These are phyloP conservation scores for Pluvialis apricaria DNA, from an alignment of 2,113 vertebrate genomes.

Conservation along the genomic window DNA sequence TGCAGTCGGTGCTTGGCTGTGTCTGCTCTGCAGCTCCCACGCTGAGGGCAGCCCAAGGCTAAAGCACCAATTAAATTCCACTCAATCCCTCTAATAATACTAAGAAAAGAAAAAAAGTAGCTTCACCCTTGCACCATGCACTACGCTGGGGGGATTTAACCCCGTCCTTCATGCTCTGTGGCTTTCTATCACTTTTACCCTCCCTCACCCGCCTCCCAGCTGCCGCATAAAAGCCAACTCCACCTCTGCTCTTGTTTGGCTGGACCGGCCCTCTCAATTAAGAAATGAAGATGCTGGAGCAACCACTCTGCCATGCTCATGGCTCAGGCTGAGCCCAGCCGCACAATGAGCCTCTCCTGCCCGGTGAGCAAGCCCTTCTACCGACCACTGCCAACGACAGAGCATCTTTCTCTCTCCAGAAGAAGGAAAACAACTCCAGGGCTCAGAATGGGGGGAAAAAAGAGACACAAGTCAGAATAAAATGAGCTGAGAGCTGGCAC, in stretches of 20 bases:
- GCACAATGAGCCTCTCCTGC: neutral
- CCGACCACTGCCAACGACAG: accelerated
- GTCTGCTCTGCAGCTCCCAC: neutral
- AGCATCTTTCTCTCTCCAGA: neutral
- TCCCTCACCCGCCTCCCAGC: neutral
- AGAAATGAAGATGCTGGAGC: neutral
- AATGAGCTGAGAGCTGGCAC: neutral
- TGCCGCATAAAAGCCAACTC: neutral
- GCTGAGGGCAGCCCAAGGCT: neutral
- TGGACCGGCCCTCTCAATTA: neutral
- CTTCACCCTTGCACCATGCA: neutral
- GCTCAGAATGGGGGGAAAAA: neutral
- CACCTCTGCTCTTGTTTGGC: neutral
- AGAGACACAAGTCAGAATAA: neutral
- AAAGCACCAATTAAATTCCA: constrained; percentile 38
- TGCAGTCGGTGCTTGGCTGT: neutral
- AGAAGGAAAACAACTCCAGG: neutral
- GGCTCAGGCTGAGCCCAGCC: neutral
- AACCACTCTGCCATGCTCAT: neutral
- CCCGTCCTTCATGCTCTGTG: accelerated
- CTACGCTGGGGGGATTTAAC: neutral
- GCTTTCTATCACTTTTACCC: neutral
- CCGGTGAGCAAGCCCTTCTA: neutral
- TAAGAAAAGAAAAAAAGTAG: neutral
- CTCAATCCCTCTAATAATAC: constrained; percentile 22